A percentile compares a stretch with the other conserved stretches of the same genome.
Conservation (phyloP, 2,888 invertebrate species). For the Plagodis pulveraria region DNA sequence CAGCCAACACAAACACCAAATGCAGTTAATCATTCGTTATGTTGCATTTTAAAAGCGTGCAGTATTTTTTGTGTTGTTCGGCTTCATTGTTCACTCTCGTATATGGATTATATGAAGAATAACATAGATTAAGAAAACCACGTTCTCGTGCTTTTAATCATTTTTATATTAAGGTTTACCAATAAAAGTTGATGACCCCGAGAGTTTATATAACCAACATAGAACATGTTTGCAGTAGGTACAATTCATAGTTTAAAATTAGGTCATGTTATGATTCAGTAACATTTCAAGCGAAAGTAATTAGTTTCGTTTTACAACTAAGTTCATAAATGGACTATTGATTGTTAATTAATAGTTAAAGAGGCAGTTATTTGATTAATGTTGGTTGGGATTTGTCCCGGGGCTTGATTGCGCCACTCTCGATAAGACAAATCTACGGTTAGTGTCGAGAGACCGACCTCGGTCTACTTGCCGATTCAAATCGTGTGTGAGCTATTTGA, state of each 20-base stretch:
- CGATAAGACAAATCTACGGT: conserved; percentile 58
- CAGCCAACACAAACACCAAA: conserved; percentile 11
- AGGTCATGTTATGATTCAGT: conserved; percentile 3
- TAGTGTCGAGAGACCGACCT: conserved; percentile 56
- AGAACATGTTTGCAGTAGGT: too few relatives aligned
- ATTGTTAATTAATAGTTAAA: conserved; percentile 28
- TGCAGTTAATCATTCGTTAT: conserved; percentile 3
- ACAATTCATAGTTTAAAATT: too few relatives aligned
- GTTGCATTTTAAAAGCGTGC: conserved; percentile 2
- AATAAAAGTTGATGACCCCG: too few relatives aligned
- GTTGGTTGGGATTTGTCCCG: conserved; percentile 51
- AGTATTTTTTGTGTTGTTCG: not conserved
- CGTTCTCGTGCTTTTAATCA: not conserved
- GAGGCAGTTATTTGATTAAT: conserved; percentile 11
- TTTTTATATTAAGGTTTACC: too few relatives aligned
- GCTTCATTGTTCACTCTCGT: conserved; percentile 1
- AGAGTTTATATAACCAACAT: too few relatives aligned
- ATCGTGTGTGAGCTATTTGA: conserved; percentile 67
- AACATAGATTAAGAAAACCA: conserved; percentile 5
- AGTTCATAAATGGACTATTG: conserved; percentile 11
- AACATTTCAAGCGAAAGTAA: not conserved
- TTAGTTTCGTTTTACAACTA: conserved; percentile 1
- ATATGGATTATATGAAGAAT: not conserved
- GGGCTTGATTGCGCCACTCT: conserved; percentile 59
- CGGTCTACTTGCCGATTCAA: conserved; percentile 58